Conservation (phyloP, 2,113 vertebrate genomes). For the Embiotoca jacksoni region DNA sequence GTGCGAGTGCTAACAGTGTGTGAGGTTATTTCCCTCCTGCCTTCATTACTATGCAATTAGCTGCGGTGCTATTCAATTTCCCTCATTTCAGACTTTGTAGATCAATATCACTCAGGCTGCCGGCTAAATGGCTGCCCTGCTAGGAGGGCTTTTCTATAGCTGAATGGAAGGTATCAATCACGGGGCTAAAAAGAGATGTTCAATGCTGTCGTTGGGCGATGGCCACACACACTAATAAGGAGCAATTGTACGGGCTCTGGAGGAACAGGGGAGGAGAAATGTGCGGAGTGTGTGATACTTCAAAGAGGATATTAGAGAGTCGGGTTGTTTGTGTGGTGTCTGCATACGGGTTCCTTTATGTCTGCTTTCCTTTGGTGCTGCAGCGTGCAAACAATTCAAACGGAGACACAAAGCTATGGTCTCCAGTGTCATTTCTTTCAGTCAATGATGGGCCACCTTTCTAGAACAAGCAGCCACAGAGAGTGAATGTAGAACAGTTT, state of each 20-base stretch:
- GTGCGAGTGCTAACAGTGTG: conserved; percentile 52
- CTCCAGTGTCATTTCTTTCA: neutral
- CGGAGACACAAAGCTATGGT: neutral
- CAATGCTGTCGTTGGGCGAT: conserved; percentile 15
- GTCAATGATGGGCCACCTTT: neutral
- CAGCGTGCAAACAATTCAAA: neutral
- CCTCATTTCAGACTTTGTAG: conserved; percentile 67
- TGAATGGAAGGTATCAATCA: conserved; percentile 72
- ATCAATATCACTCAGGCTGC: conserved; percentile 71
- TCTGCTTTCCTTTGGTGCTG: neutral
- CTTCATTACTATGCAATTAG: conserved; percentile 76
- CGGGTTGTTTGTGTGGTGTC: neutral
- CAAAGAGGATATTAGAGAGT: conserved; percentile 12
- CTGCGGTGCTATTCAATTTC: conserved; percentile 65
- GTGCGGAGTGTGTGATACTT: conserved; percentile 22
- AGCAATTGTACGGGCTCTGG: conserved; percentile 3
- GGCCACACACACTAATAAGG: conserved; percentile 26
- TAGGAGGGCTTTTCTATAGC: conserved; percentile 44
- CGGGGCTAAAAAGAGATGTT: conserved; percentile 53
- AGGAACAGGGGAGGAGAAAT: neutral
- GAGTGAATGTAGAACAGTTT: neutral
- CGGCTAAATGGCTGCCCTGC: conserved; percentile 58
- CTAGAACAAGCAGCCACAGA: neutral
- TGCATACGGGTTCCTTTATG: neutral
- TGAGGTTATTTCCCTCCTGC: conserved; percentile 54